Evolutionary conservation across 2,113 vertebrate genomes (phyloP), one percentile per base, ranked within the genome.

Genomic region (Rousettus leschenaultii): DNA sequence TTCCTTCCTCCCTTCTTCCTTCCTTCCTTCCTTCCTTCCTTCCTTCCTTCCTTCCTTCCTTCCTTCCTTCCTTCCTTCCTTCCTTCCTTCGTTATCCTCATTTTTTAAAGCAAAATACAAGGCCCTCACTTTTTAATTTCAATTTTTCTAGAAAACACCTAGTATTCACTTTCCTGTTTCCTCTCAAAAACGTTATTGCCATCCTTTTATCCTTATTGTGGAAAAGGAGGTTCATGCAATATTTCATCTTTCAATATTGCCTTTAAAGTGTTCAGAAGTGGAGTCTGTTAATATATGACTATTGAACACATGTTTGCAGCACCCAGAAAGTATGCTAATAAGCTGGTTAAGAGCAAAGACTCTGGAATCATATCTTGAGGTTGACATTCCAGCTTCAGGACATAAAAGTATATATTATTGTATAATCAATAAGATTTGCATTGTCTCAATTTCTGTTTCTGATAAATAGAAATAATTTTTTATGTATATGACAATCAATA

Each of bases 1-100:
- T 12, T 13, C n/a, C 13, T 26, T 10, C 3, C 12, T 11, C 6
- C 4, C 35, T 15, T 21, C 15, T 55, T 43, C 13, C 3, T 68
- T 22, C 24, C 0, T 3, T 9, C 22, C 6, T 33, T 19, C 13
- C 7, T 51, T 11, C 28, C 19, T 26, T 10, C 4, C 6, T n/a
- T 24, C 9, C 16, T 53, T 22, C 53, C 24, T 75, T 3, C 3
- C 16, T 55, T 18, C 14, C 14, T 38, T 22, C 18, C 19, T 24
- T 14, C 3, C 33, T 11, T 45, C 43, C 43, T 45, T 45, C 45
- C 45, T 45, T 45, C 45, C 45, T 45, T 45, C 45, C 45, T 45
- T 45, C 45, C 10, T 45, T 45, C 1, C 7, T 61, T 5, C n/a
- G 4, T 63, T 63, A 11, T 7, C 33, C 24, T 57, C 48, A 13